Evolutionary conservation across 2,888 invertebrate genomes (phyloP).

Genomic region (Sinodicranocentrus sp.): DNA sequence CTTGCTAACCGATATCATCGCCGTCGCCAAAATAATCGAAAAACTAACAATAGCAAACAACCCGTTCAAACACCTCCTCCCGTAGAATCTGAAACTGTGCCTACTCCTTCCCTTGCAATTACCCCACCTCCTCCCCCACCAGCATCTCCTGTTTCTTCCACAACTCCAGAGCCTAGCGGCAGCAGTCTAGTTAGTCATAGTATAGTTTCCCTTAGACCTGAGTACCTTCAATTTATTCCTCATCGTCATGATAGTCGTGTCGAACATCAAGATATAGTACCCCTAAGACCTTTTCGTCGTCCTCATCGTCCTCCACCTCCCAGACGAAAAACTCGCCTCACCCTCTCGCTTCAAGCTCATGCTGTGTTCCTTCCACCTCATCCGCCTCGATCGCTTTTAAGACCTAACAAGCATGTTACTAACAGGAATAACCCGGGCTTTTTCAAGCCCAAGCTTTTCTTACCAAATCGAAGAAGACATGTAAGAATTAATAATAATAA

Average conservation of each 20-base stretch:
- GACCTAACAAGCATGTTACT: constrained; percentile 33
- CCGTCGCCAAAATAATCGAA: constrained; percentile 43
- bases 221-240: constrained; percentile 20
- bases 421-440: constrained; percentile 37
- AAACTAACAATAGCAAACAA: constrained; percentile 62
- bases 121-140: constrained; percentile 45
- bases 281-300: background rate
- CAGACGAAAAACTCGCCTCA: constrained; percentile 21
- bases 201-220: constrained; percentile 38
- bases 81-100: background rate
- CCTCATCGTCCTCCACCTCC: constrained; percentile 32
- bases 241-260: constrained; percentile 19
- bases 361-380: constrained; percentile 52
- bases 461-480: constrained; percentile 57
- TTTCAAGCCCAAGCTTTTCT: constrained; percentile 47
- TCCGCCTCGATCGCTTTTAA: constrained; percentile 38
- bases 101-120: constrained; percentile 38
- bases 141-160: background rate
- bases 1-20: constrained; percentile 32
- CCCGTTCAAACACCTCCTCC: background rate
- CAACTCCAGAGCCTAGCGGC: constrained; percentile 25
- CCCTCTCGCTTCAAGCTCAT: constrained; percentile 54
- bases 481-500: constrained; percentile 57
- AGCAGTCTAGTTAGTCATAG: constrained; percentile 40
- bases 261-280: constrained; percentile 10